Base-by-base conservation (phyloP, 1,140 invertebrate species). In the Mamestra configurata region DNA sequence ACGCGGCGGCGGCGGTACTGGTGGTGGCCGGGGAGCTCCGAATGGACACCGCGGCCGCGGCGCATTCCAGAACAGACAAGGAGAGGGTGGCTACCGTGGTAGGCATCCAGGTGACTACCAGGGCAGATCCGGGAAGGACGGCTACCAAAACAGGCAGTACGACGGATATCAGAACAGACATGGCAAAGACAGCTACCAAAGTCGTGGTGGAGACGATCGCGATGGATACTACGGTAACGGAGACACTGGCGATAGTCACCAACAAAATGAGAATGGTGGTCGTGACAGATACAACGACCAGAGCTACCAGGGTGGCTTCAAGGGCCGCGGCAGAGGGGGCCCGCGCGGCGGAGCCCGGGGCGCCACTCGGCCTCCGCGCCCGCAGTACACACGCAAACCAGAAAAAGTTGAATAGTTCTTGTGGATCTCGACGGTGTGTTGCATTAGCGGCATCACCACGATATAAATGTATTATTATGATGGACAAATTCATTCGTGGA, bases 401-500 rank as follows among this genome's bases (percentile, higher is more conserved):
- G 93, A 93, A 18, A 88, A 90, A 79, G 90, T 89, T 43, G 91
- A 94, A 84, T 94, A 95, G 84, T 83, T 84, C 20, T 77, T 72
- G 61, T 71, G 81, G 43, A 79, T 59, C 55, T 59, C 75, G 68
- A 76, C 35, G 83, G 61, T 75, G 77, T 31, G 82, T 77, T 79
- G 77, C 77, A 55, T 64, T 59, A 55, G 83, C 66, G 75, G 79
- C 35, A 59, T 51, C 72, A 75, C 78, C 71, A 59, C 73, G 40
- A 76, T 77, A 59, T 72, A 75, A 81, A 70, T 57, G 53, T 70
- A 77, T 77, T 71, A 40, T 75, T 76, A 31, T 83, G 79, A 90
- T 84, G 89, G 91, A 92, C 92, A 89, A 94, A 94, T 93, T 93
- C 90, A 92, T 93, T 93, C 87, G 93, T 93, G 91, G 84, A 94